Evolutionary conservation across 2,113 vertebrate genomes (phyloP).

Genomic region (Forbesichthys papilliferus): DNA sequence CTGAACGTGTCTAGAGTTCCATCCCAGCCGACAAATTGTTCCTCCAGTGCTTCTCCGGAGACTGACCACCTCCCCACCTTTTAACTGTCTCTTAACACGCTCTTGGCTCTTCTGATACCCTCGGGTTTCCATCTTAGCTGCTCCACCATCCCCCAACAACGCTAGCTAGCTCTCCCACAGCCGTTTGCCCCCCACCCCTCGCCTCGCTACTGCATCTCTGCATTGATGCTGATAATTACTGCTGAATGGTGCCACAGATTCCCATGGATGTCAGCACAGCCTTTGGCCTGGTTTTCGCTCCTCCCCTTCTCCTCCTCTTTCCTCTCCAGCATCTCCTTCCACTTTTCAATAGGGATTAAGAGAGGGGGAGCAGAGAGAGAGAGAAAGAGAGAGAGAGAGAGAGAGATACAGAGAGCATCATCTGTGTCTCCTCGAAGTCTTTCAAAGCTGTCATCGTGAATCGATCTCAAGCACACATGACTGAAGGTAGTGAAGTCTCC

Average conservation of each 20-base stretch:
- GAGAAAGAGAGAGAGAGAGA: constrained; percentile 24
- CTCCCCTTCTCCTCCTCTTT: constrained; percentile 53
- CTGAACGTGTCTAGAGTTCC: constrained; percentile 17
- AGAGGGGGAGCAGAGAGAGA: constrained; percentile 28
- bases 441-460: constrained; percentile 43
- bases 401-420: constrained; percentile 18
- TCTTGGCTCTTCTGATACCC: constrained; percentile 31
- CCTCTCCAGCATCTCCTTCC: constrained; percentile 53
- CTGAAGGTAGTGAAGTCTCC: neutral
- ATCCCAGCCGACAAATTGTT: constrained; percentile 27
- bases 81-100: constrained; percentile 21
- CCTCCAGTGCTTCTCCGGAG: constrained; percentile 35
- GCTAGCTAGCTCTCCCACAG: constrained; percentile 56
- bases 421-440: constrained; percentile 43
- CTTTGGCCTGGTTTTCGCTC: constrained; percentile 68
- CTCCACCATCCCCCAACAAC: constrained; percentile 28
- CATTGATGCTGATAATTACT: constrained; percentile 81
- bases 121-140: constrained; percentile 36
- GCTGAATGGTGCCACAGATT: constrained; percentile 79
- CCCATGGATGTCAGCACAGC: constrained; percentile 74
- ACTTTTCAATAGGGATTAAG: constrained; percentile 68
- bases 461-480: constrained; percentile 19
- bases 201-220: constrained; percentile 60
- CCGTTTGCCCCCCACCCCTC: constrained; percentile 53
- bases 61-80: constrained; percentile 12